Base-by-base conservation (phyloP, 2,797 vertebrate species). In the Perodicticus potto region DNA sequence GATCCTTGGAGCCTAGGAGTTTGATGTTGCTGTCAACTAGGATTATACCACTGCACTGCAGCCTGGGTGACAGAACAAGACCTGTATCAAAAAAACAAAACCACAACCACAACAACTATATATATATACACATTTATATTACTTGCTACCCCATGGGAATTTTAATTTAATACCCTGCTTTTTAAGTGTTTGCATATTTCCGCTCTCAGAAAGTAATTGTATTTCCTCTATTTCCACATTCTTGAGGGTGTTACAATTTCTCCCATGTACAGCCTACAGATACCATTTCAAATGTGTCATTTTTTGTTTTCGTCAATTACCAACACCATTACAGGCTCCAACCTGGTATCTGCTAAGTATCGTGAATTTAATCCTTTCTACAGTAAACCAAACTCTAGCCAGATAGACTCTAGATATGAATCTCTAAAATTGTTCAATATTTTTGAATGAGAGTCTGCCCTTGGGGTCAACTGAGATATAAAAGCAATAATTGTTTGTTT, bases 231-330 rank as follows among this genome's bases (percentile, higher is more conserved):
- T 37, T 94, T 94, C 53, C 37, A 81, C 14, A 12, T 86, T 93
- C 40, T 40, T 59, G 32, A 61, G 55, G 40, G 37, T 12, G 53
- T 19, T 22, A 7, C 22, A 37, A 53, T 81, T 34, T 70, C 17
- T 85, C 61, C 61, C 53, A 57, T 7, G 13, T 32, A 49, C 55
- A 7, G 1, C 59, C 72, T 92, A 81, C 77, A 96, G 49, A 86
- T 53, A 86, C 9, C 73, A 78, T 93, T 96, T 92, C 91, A 93
- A 89, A 88, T 80, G 25, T n/a, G 7, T 73, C 29, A 23, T 14
- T 59, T 40, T 84, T 83, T 37, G 73, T 93, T 89, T 92, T 85
- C 80, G 40, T 76, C 57, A 27, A 37, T 94, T 87, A 32, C 85
- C 13, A 16, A 40, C 59, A 70, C 11, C 1, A 2, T 92, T 29